Percentiles rank a stretch among this genome's conserved stretches.
These are phyloP conservation scores for Kryptopterus vitreolus DNA, from an alignment of 2,797 vertebrate species.

Conservation along the genomic window DNA sequence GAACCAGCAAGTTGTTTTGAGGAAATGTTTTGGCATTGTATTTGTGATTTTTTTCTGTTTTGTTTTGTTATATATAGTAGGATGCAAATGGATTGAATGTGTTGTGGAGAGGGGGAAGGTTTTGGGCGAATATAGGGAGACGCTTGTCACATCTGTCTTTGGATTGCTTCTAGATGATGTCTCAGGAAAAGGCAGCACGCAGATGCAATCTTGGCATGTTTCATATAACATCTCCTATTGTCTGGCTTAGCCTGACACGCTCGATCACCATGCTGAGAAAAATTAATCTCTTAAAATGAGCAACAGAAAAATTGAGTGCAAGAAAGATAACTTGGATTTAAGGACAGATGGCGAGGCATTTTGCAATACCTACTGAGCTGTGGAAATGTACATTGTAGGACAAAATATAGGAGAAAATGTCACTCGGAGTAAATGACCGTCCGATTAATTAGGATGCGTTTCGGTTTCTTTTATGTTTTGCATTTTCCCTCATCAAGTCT, in stretches of 20 bases:
- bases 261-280: background rate
- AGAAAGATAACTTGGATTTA: background rate
- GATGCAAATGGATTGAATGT: background rate
- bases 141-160: background rate
- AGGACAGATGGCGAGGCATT: background rate
- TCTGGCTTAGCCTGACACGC: background rate
- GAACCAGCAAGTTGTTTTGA: background rate
- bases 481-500: background rate
- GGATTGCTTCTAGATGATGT: conserved; percentile 1
- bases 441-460: background rate
- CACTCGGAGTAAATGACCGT: background rate
- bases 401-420: background rate
- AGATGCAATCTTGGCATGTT: conserved; percentile 13
- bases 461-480: background rate
- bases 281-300: background rate
- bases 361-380: background rate
- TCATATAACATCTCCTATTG: background rate
- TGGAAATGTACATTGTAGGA: background rate
- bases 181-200: background rate
- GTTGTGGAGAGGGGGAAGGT: too few relatives aligned
- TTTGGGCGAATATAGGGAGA: too few relatives aligned
- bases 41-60: background rate
- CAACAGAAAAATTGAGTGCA: background rate
- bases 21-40: background rate
- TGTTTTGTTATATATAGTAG: too few relatives aligned